These are phyloP conservation scores for Brachionus angularis DNA, from an alignment of 1,140 invertebrate species.

Conservation along the genomic window DNA sequence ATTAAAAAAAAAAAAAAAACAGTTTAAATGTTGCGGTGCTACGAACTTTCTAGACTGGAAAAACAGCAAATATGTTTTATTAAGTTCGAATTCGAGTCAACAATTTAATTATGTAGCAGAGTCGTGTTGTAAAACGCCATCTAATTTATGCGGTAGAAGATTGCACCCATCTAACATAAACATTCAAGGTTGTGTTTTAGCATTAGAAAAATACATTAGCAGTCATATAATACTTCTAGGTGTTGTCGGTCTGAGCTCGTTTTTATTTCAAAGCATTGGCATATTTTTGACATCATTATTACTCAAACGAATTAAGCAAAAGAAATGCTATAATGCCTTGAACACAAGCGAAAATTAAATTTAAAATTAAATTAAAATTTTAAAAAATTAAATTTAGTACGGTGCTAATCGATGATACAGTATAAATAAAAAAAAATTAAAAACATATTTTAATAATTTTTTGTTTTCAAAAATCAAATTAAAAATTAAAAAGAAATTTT, in stretches of 20 bases:
- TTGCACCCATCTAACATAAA: conserved; percentile 30
- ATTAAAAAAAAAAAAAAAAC: not conserved
- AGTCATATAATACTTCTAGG: conserved; percentile 15
- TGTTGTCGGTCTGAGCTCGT: not conserved
- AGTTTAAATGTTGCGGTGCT: conserved; percentile 42
- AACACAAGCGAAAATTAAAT: not conserved
- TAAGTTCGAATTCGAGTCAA: not conserved
- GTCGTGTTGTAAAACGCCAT: conserved; percentile 28
- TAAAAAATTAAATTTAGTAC: not conserved
- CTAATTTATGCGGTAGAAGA: conserved; percentile 16
- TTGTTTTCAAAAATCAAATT: too few relatives aligned
- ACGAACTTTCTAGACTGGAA: conserved; percentile 22
- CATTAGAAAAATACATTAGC: conserved; percentile 26
- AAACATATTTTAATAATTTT: too few relatives aligned
- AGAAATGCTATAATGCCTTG: conserved; percentile 2
- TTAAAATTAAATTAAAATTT: not conserved
- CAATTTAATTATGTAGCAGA: conserved; percentile 19
- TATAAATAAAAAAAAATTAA: too few relatives aligned
- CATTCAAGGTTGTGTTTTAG: conserved; percentile 1
- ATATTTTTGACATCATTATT: conserved; percentile 14
- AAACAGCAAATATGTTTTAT: conserved; percentile 14
- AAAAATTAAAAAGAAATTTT: too few relatives aligned
- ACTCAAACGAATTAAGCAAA: conserved; percentile 5
- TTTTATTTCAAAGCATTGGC: conserved; percentile 32
- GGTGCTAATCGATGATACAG: too few relatives aligned